These are phyloP conservation scores for Coenonympha arcania DNA, from an alignment of 2,888 invertebrate genomes.

Conservation along the genomic window DNA sequence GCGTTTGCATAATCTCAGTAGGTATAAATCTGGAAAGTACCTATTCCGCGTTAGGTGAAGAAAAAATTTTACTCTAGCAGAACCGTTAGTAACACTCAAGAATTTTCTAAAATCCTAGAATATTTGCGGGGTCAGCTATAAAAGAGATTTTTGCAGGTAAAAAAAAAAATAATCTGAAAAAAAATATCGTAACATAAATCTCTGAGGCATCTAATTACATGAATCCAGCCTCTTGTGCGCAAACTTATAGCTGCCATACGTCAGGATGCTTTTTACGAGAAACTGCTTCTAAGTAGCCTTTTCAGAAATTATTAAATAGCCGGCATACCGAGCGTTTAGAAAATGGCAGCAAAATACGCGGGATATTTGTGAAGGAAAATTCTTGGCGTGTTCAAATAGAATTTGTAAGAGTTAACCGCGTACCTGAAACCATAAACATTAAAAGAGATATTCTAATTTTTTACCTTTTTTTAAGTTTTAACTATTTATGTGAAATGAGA, in stretches of 20 bases:
- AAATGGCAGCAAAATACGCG: constrained; percentile 28
- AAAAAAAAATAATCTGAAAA: constrained; percentile 50
- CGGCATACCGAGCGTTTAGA: constrained; percentile 35
- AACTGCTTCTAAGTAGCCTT: constrained; percentile 42
- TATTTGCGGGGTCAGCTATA: not conserved
- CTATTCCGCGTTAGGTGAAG: not conserved
- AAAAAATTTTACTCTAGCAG: not conserved
- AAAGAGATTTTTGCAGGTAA: constrained; percentile 8
- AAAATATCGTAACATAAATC: constrained; percentile 67
- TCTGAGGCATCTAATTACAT: constrained; percentile 66
- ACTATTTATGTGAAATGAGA: not conserved
- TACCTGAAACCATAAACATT: not conserved
- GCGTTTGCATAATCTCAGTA: constrained; percentile 3
- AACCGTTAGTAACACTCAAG: not conserved
- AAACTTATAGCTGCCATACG: constrained; percentile 60
- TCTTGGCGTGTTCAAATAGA: constrained; percentile 12
- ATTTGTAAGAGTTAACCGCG: constrained; percentile 13
- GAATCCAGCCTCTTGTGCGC: constrained; percentile 46
- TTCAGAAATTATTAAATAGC: constrained; percentile 46
- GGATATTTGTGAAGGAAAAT: constrained; percentile 14
- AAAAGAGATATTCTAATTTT: not conserved
- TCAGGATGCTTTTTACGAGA: constrained; percentile 64
- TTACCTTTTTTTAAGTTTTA: too few species aligned
- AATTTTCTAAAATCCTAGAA: constrained; percentile 7
- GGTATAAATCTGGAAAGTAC: constrained; percentile 2